Percentiles rank a stretch among this genome's conserved stretches.
phyloP scores from a whole-genome alignment of 1,140 invertebrate species.

The Ips nitidus region DNA sequence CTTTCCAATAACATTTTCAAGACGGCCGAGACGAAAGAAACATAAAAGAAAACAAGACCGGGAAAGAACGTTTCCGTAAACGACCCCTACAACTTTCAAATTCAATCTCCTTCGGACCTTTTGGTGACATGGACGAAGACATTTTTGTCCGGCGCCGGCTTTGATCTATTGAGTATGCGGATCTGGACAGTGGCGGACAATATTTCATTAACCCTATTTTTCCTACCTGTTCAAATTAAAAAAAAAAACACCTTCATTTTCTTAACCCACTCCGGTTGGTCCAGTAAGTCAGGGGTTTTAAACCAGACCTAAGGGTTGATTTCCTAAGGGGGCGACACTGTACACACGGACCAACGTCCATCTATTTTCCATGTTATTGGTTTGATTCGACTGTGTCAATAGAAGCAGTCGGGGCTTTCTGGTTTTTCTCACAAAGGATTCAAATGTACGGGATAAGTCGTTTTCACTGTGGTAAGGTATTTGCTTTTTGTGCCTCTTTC shows the following conservation, averaged over 20 bases:
- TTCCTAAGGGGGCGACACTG: too few species aligned
- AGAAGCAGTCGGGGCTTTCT: conserved; percentile 24
- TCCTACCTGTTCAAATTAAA: background rate
- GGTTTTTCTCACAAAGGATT: conserved; percentile 29
- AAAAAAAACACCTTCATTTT: background rate
- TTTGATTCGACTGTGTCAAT: conserved; percentile 48
- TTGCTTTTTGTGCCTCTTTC: conserved; percentile 13
- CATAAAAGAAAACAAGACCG: conserved; percentile 27
- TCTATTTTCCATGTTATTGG: conserved; percentile 52
- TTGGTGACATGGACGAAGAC: conserved; percentile 27
- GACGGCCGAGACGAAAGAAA: conserved; percentile 13
- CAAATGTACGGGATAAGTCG: conserved; percentile 23
- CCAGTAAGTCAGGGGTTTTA: too few species aligned
- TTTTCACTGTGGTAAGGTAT: conserved; percentile 15
- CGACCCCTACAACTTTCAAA: conserved; percentile 35
- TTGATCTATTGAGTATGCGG: conserved; percentile 40
- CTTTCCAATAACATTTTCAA: conserved; percentile 25
- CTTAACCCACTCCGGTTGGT: too few species aligned
- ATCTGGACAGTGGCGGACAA: conserved; percentile 13
- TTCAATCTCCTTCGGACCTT: conserved; percentile 27
- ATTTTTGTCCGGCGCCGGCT: conserved; percentile 34
- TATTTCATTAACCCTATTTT: background rate
- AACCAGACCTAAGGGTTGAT: too few species aligned
- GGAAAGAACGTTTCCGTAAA: conserved; percentile 29
- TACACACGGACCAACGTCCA: conserved; percentile 42